Conservation (phyloP, 2,888 invertebrate genomes). For the Aelia acuminata region DNA sequence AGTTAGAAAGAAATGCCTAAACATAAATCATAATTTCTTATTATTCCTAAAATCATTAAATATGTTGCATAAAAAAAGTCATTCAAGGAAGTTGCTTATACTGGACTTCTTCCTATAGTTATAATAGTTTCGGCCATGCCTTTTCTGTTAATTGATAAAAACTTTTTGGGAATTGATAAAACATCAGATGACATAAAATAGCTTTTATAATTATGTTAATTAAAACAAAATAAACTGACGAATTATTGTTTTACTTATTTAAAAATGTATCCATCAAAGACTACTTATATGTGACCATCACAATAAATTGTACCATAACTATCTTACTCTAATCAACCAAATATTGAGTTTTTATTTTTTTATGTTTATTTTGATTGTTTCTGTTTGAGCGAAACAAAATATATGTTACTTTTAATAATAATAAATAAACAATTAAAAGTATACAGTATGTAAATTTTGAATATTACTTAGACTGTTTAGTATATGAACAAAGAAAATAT, state of each 20-base stretch:
- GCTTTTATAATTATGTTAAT: no score
- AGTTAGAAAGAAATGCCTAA: not conserved
- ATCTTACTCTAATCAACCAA: conserved; percentile 38
- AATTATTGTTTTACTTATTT: no score
- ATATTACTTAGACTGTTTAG: conserved; percentile 63
- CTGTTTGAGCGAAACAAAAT: not conserved
- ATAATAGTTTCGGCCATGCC: not conserved
- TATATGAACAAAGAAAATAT: conserved; percentile 62
- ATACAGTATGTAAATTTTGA: conserved; percentile 64
- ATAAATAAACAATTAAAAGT: conserved; percentile 59
- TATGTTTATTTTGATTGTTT: not conserved
- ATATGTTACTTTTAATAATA: conserved; percentile 37
- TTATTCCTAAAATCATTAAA: not conserved
- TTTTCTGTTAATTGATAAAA: not conserved
- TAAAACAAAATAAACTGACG: no score
- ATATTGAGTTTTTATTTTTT: conserved; percentile 21
- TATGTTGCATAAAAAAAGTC: not conserved
- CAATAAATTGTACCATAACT: not conserved
- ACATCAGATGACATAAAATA: not conserved
- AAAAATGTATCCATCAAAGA: not conserved
- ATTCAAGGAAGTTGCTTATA: not conserved
- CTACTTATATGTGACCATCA: not conserved
- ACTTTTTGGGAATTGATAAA: not conserved
- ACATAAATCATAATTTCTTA: not conserved
- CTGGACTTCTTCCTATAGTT: not conserved